Evolutionary conservation across 2,888 invertebrate genomes (phyloP), one percentile per base, ranked within the genome.

Genomic region (Willowsia nigromaculata): DNA sequence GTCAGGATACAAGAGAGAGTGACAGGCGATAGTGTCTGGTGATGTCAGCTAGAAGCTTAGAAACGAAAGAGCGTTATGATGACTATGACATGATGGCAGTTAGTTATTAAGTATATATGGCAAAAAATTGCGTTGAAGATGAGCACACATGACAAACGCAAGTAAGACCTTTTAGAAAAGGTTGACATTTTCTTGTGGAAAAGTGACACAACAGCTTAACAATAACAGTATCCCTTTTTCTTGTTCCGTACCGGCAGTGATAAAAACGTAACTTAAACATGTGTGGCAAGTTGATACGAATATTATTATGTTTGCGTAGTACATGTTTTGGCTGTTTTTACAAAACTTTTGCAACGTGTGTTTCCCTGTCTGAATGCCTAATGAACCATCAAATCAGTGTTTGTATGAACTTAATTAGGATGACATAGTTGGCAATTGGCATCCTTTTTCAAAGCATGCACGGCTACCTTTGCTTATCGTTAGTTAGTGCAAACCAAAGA

Each of bases 391-490:
- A 47, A 76, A 76, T 65, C 62, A 82, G 37, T 56, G 65, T 62
- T 65, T 43, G 37, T 11, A 62, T 43, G 30, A 27, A 50, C 62
- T 82, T 82, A 82, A 82, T 82, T 82, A 65, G 81, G 81, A 82
- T 82, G 81, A 82, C 81, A 82, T 65, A 82, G 81, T 82, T 82
- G 81, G 81, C 81, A 82, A 56, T 50, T 50, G 56, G 80, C 22
- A 80, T 53, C 25, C 37, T 33, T 37, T 22, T 22, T 47, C n/a
- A 47, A 47, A 13, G 13, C 47, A 2, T 2, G 7, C 47, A 2
- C 7, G 6, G 7, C 2, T 47, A 47, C 11, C 13, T 47, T 47
- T 6, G 40, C 59, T 25, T 27, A 59, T 18, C 13, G 33, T 65
- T 59, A 33, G 30, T 33, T 30, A 13, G 33, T 6, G 33, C 30